A percentile compares a stretch with the other conserved stretches of the same genome.
phyloP scores from a whole-genome alignment of 2,797 vertebrate genomes.

The Erpetoichthys calabaricus region DNA sequence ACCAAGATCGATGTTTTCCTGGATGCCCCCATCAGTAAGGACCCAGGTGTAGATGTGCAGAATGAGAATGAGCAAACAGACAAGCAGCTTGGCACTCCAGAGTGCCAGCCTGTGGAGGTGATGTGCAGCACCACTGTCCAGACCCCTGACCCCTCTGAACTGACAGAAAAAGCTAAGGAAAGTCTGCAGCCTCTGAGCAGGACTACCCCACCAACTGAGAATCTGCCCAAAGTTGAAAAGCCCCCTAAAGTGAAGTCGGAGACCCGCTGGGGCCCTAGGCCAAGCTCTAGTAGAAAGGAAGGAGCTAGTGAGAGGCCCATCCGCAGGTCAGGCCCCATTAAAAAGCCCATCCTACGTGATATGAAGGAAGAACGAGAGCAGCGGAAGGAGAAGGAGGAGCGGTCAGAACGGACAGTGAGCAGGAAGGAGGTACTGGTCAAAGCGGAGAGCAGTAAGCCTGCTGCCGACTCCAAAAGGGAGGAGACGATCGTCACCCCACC shows the following conservation, averaged over 20 bases:
- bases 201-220: slow-evolving; percentile 48
- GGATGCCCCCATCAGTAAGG: slow-evolving; percentile 34
- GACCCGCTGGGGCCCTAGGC: slow-evolving; percentile 83
- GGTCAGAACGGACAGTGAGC: slow-evolving; percentile 56
- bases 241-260: slow-evolving; percentile 79
- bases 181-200: slow-evolving; percentile 29
- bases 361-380: slow-evolving; percentile 96
- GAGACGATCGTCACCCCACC: slow-evolving; percentile 25
- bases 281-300: slow-evolving; percentile 65
- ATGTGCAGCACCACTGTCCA: no score
- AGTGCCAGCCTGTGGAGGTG: no score
- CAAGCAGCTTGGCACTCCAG: no score
- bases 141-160: slow-evolving; percentile 40
- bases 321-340: slow-evolving; percentile 88
- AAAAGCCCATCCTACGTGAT: slow-evolving; percentile 89
- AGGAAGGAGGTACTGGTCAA: slow-evolving; percentile 29
- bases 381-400: slow-evolving; percentile 80
- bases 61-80: no score
- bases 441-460: slow-evolving; percentile 39
- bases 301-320: slow-evolving; percentile 73
- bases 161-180: slow-evolving; percentile 60
- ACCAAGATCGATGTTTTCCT: slow-evolving; percentile 70
- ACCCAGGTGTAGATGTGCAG: no score
- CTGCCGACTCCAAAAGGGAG: slow-evolving; percentile 59
- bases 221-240: slow-evolving; percentile 75